A percentile compares a stretch with the other conserved stretches of the same genome.
phyloP scores from a whole-genome alignment of 2,113 vertebrate genomes.

The Grammomys dolichurus region DNA sequence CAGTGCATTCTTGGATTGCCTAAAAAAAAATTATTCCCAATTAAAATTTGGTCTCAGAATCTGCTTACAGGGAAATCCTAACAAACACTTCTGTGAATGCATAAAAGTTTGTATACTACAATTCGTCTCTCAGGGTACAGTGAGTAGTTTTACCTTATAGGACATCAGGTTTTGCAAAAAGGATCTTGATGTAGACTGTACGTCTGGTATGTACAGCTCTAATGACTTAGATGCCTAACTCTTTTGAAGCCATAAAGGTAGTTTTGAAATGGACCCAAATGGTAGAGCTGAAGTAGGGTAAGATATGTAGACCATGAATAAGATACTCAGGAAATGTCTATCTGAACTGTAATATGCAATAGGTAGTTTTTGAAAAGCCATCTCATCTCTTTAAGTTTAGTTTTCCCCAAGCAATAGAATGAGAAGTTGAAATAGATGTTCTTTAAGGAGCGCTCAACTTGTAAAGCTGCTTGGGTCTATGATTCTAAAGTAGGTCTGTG shows the following conservation, averaged over 20 bases:
- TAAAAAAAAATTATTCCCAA: neutral
- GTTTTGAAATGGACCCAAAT: neutral
- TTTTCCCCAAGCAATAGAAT: slow-evolving; percentile 19
- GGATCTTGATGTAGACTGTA: neutral
- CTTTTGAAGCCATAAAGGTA: neutral
- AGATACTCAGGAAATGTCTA: neutral
- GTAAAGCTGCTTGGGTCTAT: neutral
- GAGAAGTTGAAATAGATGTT: neutral
- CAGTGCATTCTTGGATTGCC: neutral
- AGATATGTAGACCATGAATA: neutral
- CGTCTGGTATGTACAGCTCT: neutral
- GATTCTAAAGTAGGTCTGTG: neutral
- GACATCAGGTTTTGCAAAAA: neutral
- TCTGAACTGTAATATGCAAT: neutral
- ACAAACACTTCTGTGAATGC: neutral
- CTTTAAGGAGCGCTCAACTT: neutral
- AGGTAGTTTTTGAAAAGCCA: neutral
- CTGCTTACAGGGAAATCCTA: neutral
- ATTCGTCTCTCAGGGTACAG: neutral
- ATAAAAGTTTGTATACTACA: neutral
- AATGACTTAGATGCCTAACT: slow-evolving; percentile 11
- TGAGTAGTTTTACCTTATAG: neutral
- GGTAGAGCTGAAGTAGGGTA: neutral
- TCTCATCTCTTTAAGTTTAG: slow-evolving; percentile 6
- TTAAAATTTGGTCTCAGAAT: slow-evolving; percentile 5